Percentiles rank a stretch among this genome's conserved stretches.
Evolutionary conservation across 2,113 vertebrate species (phyloP).

Genomic region (Podiceps cristatus): DNA sequence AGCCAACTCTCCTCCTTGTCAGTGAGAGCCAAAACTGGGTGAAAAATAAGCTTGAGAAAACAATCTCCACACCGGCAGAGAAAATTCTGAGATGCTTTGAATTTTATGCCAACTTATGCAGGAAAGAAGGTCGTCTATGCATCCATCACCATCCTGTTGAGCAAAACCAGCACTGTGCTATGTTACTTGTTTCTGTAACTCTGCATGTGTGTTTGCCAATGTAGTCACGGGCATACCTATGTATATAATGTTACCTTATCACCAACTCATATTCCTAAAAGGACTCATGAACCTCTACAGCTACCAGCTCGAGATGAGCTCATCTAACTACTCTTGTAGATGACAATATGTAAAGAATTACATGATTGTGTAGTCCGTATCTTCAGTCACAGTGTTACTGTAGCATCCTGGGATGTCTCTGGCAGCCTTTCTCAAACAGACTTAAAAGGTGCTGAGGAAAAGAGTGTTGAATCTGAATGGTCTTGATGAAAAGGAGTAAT

Average conservation of each 20-base stretch:
- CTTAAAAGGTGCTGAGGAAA: background rate
- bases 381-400: background rate
- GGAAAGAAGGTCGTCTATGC: background rate
- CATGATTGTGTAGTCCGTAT: background rate
- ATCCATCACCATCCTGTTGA: background rate
- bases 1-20: background rate
- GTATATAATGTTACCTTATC: background rate
- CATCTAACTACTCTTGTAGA: background rate
- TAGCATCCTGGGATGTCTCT: background rate
- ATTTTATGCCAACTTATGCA: background rate
- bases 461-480: background rate
- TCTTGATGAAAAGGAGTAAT: background rate
- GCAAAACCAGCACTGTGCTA: background rate
- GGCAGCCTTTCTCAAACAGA: background rate
- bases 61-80: background rate
- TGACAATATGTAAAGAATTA: background rate
- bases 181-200: background rate
- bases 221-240: background rate
- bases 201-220: rapidly evolving
- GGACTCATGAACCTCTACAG: background rate
- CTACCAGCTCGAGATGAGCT: background rate
- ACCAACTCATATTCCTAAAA: background rate
- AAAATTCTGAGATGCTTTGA: background rate
- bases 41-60: background rate
- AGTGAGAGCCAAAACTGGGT: background rate